These are phyloP conservation scores for Acrobasis repandana DNA, from an alignment of 2,888 invertebrate species.

Conservation along the genomic window DNA sequence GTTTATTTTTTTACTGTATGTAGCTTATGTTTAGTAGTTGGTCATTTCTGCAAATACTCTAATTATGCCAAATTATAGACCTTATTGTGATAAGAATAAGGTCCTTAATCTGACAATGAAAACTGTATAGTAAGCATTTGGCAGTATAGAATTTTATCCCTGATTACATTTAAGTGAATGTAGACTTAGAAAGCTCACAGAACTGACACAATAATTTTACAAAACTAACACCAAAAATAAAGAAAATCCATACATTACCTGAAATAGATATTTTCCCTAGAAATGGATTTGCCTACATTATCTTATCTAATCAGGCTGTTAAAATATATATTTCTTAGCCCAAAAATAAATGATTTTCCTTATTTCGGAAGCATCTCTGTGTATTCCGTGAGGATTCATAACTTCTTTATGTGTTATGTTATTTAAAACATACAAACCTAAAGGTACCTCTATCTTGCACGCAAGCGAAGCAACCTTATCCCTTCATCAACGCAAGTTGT, in stretches of 20 bases:
- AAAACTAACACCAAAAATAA: slow-evolving; percentile 23
- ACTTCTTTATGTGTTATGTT: too few relatives aligned
- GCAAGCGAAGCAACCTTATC: slow-evolving; percentile 35
- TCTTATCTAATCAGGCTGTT: background rate
- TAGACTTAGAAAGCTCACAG: background rate
- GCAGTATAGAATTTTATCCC: background rate
- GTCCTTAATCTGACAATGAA: background rate
- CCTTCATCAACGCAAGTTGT: slow-evolving; percentile 88
- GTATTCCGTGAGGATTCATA: too few relatives aligned
- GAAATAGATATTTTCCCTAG: background rate
- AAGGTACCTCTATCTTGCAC: too few relatives aligned
- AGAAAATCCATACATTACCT: background rate
- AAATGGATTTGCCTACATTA: background rate
- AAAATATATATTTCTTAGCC: slow-evolving; percentile 14
- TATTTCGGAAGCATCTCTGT: background rate
- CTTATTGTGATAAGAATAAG: background rate
- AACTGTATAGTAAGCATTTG: background rate
- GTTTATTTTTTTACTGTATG: slow-evolving; percentile 15
- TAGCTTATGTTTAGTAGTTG: background rate
- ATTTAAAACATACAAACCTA: too few relatives aligned
- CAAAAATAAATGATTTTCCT: slow-evolving; percentile 2
- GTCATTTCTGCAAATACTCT: background rate
- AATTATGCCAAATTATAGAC: background rate
- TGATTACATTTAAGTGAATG: background rate
- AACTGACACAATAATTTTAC: slow-evolving; percentile 7